phyloP scores from a whole-genome alignment of 2,797 vertebrate genomes.

The Microctenopoma steveboyesi region DNA sequence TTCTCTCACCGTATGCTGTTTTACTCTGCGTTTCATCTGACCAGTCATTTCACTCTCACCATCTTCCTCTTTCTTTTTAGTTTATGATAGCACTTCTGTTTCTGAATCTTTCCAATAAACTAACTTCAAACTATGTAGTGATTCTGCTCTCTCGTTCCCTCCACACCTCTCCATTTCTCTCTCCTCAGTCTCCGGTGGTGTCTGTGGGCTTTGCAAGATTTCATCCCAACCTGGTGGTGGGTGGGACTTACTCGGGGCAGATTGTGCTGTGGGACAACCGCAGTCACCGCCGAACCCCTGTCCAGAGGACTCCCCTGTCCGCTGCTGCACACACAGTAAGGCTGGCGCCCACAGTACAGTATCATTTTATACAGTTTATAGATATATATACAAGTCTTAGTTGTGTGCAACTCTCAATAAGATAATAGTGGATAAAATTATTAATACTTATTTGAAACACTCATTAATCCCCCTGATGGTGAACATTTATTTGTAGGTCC shows the following conservation, averaged over 20 bases:
- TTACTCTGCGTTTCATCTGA: slow-evolving; percentile 28
- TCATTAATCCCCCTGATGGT: not conserved
- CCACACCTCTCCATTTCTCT: slow-evolving; percentile 12
- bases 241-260: slow-evolving; percentile 96
- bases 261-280: slow-evolving; percentile 98
- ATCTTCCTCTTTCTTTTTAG: not conserved
- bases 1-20: slow-evolving; percentile 46
- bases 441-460: too few species aligned
- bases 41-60: not conserved
- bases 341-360: not conserved
- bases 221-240: slow-evolving; percentile 96
- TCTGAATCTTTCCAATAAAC: slow-evolving; percentile 8
- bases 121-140: not conserved
- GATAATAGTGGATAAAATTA: too few species aligned
- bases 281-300: slow-evolving; percentile 94
- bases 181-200: slow-evolving; percentile 93
- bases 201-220: slow-evolving; percentile 97
- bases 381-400: too few species aligned
- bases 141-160: slow-evolving; percentile 2
- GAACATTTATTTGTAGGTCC: not conserved
- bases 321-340: slow-evolving; percentile 96
- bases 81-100: not conserved
- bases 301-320: slow-evolving; percentile 95
- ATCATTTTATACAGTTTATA: not conserved
- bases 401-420: not conserved